Evolutionary conservation across 2,797 vertebrate genomes (phyloP).

Genomic region (Labroides dimidiatus): DNA sequence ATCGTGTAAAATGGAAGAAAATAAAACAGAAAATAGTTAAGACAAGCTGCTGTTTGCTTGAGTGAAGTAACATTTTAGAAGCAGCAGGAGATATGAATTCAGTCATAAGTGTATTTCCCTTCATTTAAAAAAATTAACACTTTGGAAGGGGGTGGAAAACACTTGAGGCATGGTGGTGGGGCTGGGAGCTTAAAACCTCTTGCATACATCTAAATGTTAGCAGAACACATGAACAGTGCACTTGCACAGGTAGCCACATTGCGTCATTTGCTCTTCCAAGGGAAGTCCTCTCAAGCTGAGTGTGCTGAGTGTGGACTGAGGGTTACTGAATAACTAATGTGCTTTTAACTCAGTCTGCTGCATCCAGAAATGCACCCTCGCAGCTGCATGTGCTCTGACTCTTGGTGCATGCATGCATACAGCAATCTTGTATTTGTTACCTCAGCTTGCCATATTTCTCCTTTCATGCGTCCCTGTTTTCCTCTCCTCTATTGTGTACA

Average conservation of each 20-base stretch:
- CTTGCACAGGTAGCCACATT: slow-evolving; percentile 4
- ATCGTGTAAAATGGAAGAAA: no score
- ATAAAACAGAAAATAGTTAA: neutral
- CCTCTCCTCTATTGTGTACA: slow-evolving; percentile 36
- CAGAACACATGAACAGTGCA: slow-evolving; percentile 24
- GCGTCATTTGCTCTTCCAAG: slow-evolving; percentile 11
- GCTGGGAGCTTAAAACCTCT: slow-evolving; percentile 5
- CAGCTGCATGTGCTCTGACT: slow-evolving; percentile 33
- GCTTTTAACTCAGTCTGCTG: slow-evolving; percentile 62
- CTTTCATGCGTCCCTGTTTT: slow-evolving; percentile 29
- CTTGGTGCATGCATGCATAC: slow-evolving; percentile 41
- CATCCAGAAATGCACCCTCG: slow-evolving; percentile 44
- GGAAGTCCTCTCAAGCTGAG: slow-evolving; percentile 24
- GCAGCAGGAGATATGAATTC: slow-evolving; percentile 22
- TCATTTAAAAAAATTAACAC: slow-evolving; percentile 33
- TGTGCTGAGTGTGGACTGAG: slow-evolving; percentile 28
- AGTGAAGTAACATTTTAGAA: slow-evolving; percentile 13
- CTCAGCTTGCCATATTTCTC: slow-evolving; percentile 32
- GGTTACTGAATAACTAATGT: slow-evolving; percentile 68
- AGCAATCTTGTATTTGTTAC: slow-evolving; percentile 41
- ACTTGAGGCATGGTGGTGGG: neutral
- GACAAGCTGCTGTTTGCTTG: slow-evolving; percentile 30
- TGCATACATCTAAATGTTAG: slow-evolving; percentile 8
- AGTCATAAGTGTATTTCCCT: slow-evolving; percentile 13
- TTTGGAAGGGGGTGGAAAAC: slow-evolving; percentile 23